Evolutionary conservation across 2,888 invertebrate species (phyloP).

Genomic region (Geotrupes spiniger): DNA sequence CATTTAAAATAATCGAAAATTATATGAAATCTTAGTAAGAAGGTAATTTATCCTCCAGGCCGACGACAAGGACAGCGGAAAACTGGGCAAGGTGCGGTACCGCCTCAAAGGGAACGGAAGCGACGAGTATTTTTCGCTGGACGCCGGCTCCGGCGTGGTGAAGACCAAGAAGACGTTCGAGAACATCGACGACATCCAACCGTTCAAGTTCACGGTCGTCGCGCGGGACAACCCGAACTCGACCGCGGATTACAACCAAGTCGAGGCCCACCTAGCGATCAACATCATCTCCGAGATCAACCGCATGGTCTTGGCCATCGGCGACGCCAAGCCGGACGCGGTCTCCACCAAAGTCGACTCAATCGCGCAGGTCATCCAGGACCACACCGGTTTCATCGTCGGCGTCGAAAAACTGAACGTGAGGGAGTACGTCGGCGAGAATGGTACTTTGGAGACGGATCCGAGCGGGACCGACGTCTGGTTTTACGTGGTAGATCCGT

Average conservation of each 20-base stretch:
- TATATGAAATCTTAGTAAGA: no score
- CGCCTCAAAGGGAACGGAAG: conserved; percentile 46
- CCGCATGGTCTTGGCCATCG: conserved; percentile 47
- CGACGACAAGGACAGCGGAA: conserved; percentile 81
- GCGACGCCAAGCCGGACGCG: conserved; percentile 67
- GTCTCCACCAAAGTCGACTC: conserved; percentile 57
- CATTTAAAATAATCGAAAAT: no score
- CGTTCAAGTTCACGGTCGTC: conserved; percentile 71
- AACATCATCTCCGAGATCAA: conserved; percentile 78
- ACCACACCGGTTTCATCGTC: conserved; percentile 70
- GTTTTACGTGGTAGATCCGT: conserved; percentile 83
- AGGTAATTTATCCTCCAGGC: no score
- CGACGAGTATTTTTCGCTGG: conserved; percentile 70
- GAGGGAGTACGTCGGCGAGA: conserved; percentile 68
- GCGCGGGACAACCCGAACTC: conserved; percentile 73
- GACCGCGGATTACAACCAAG: conserved; percentile 60
- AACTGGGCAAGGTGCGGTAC: conserved; percentile 77
- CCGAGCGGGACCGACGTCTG: conserved; percentile 78
- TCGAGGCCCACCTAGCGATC: conserved; percentile 65
- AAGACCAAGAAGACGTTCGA: conserved; percentile 73
- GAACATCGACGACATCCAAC: conserved; percentile 63
- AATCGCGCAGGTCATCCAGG: conserved; percentile 64
- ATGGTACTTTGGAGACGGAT: conserved; percentile 71
- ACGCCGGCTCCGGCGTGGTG: conserved; percentile 71
- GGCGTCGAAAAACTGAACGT: conserved; percentile 83